Evolutionary conservation across 2,797 vertebrate species (phyloP).

Genomic region (Silurus aristotelis): DNA sequence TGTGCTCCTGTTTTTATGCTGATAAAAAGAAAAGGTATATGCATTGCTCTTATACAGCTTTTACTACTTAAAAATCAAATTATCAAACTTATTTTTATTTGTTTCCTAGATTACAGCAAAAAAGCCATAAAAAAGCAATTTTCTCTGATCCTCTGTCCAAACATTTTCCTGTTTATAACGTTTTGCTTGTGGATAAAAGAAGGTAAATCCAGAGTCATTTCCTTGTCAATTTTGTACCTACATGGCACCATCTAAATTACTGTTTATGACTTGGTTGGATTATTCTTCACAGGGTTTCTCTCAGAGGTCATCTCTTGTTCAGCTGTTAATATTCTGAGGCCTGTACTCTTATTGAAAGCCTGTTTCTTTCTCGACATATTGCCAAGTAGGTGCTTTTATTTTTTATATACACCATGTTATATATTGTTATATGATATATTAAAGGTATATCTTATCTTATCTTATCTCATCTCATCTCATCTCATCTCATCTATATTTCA

Average conservation of each 20-base stretch:
- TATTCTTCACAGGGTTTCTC: neutral
- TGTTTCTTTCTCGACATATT: neutral
- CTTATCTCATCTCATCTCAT: neutral
- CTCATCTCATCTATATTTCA: neutral
- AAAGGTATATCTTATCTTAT: too few relatives aligned
- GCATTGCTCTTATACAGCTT: too few relatives aligned
- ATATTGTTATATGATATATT: too few relatives aligned
- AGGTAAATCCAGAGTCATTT: constrained; percentile 30
- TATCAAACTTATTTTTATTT: neutral
- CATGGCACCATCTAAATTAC: too few relatives aligned
- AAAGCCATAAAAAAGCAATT: neutral
- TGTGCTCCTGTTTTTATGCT: constrained; percentile 13
- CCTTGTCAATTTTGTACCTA: neutral
- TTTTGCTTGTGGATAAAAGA: constrained; percentile 41
- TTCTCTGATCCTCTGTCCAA: constrained; percentile 40
- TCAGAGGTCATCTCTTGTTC: constrained; percentile 18
- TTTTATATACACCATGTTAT: too few relatives aligned
- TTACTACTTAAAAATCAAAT: neutral
- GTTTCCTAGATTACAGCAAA: constrained; percentile 1
- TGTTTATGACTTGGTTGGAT: neutral
- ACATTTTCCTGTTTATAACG: constrained; percentile 20
- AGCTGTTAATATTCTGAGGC: neutral
- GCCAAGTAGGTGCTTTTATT: neutral
- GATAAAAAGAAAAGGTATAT: constrained; percentile 11
- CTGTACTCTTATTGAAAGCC: constrained; percentile 16